phyloP scores from a whole-genome alignment of 2,888 invertebrate species.

The Drosophila flavopinicola region DNA sequence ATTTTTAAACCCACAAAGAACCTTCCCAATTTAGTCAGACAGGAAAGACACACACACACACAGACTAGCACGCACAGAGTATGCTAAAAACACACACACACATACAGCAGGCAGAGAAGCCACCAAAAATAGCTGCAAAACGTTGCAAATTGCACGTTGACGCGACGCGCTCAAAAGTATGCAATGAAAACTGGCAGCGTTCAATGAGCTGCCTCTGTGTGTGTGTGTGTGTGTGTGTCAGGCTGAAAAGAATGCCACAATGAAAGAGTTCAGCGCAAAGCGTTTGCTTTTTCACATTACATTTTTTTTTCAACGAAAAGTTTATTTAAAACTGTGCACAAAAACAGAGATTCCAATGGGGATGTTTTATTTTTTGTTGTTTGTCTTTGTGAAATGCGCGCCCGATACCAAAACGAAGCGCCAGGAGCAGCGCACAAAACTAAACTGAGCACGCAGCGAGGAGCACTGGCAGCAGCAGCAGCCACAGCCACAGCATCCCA shows the following conservation, averaged over 20 bases:
- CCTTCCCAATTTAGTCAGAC: conserved; percentile 39
- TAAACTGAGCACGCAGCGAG: conserved; percentile 66
- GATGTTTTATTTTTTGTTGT: not conserved
- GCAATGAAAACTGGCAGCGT: conserved; percentile 27
- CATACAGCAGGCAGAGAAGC: conserved; percentile 11
- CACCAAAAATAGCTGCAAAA: conserved; percentile 52
- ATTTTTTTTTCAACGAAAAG: conserved; percentile 15
- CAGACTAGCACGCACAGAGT: conserved; percentile 2
- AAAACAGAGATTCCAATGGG: conserved; percentile 22
- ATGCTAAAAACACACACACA: conserved; percentile 11
- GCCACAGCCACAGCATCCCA: conserved; percentile 46
- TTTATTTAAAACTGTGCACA: conserved; percentile 46
- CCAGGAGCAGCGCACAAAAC: conserved; percentile 64
- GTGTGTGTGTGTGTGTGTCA: not conserved
- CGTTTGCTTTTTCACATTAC: conserved; percentile 43
- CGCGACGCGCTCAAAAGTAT: conserved; percentile 51
- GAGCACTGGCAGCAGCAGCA: conserved; percentile 33
- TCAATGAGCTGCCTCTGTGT: conserved; percentile 11
- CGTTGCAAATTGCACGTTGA: conserved; percentile 29
- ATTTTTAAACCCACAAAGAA: conserved; percentile 61
- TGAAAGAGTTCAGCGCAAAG: conserved; percentile 25
- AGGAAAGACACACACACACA: conserved; percentile 17
- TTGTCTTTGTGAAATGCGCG: conserved; percentile 24
- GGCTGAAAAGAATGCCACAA: not conserved
- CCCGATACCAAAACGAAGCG: conserved; percentile 45